Conservation (phyloP, 92 coral and sea anemone genomes). For the Phenganax marumi region DNA sequence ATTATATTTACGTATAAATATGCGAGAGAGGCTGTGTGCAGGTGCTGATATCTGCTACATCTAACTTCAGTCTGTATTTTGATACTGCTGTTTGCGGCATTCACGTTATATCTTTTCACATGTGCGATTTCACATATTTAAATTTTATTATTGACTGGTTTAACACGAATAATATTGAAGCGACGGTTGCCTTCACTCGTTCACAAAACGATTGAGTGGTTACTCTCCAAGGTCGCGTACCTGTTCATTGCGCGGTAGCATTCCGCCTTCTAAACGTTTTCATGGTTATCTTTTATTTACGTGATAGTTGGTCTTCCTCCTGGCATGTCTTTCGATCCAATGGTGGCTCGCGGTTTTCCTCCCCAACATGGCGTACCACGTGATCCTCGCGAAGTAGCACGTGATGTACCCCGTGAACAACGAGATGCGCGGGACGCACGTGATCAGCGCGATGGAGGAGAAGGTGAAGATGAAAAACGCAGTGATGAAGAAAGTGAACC, state of each 20-base stretch:
- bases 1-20: too few relatives aligned
- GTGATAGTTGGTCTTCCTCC: constrained; percentile 29
- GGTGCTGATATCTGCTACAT: too few relatives aligned
- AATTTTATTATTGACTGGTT: too few relatives aligned
- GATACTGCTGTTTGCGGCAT: too few relatives aligned
- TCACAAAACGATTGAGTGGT: not conserved
- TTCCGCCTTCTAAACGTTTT: not conserved
- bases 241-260: not conserved
- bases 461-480: constrained; percentile 31
- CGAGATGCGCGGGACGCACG: too few relatives aligned
- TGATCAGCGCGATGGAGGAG: not conserved
- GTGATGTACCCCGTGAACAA: too few relatives aligned
- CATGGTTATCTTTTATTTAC: not conserved
- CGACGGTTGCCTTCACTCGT: not conserved
- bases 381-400: too few relatives aligned
- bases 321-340: constrained; percentile 43
- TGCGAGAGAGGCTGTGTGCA: too few relatives aligned
- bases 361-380: not conserved
- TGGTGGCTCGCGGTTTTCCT: constrained; percentile 44
- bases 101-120: too few relatives aligned
- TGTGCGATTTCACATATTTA: too few relatives aligned
- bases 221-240: not conserved
- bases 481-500: constrained; percentile 95
- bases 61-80: too few relatives aligned
- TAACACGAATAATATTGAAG: too few relatives aligned